Conservation (phyloP, 2,113 vertebrate species). For the Aegotheles bennettii region DNA sequence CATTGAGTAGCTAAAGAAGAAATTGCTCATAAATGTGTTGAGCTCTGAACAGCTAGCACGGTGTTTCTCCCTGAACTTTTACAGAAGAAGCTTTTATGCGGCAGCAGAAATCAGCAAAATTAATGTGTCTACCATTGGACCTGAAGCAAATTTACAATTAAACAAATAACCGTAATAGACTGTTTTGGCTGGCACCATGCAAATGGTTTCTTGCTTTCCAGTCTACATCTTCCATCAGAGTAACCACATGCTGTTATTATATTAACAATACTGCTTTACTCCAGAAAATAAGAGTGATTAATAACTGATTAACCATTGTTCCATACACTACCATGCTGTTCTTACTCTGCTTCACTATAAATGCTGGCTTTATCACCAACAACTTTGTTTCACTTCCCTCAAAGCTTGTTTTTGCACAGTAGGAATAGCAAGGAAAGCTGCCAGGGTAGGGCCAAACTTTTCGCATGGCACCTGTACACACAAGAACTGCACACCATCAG, state of each 20-base stretch:
- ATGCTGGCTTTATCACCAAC: neutral
- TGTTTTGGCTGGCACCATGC: neutral
- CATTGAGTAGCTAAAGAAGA: neutral
- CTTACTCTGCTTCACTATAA: neutral
- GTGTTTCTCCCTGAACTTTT: neutral
- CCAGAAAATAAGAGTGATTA: neutral
- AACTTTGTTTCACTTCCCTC: neutral
- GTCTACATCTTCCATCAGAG: neutral
- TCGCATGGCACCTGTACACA: neutral
- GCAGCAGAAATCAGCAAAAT: neutral
- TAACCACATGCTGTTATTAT: neutral
- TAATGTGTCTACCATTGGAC: neutral
- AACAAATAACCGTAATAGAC: neutral
- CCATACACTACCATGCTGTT: neutral
- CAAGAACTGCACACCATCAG: neutral
- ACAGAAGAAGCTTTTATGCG: neutral
- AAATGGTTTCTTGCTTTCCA: neutral
- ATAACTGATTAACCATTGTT: neutral
- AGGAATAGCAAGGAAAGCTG: neutral
- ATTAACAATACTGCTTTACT: neutral
- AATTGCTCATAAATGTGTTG: neutral
- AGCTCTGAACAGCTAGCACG: neutral
- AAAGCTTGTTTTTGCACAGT: neutral
- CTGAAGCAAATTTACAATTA: neutral
- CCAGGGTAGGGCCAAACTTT: neutral